Conservation (phyloP, 2,888 invertebrate genomes). For the Helobdella robusta region DNA sequence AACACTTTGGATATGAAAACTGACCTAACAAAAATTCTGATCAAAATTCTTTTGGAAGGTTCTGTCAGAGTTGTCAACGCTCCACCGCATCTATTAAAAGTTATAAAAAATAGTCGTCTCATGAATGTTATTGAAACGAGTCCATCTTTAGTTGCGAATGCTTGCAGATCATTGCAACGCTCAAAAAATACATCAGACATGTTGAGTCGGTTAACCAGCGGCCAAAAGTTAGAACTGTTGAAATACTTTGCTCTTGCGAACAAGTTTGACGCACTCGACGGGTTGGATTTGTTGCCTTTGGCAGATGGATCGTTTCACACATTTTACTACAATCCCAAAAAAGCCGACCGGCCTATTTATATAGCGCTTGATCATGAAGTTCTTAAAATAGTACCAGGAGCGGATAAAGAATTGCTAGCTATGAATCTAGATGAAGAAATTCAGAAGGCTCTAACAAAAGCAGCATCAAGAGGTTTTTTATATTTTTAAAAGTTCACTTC, state of each 20-base stretch:
- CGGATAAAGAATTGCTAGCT: constrained; percentile 32
- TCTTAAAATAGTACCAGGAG: constrained; percentile 29
- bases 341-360: constrained; percentile 31
- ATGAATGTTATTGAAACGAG: constrained; percentile 28
- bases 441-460: constrained; percentile 22
- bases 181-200: constrained; percentile 8
- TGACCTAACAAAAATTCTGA: constrained; percentile 24
- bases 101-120: constrained; percentile 31
- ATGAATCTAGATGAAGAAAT: constrained; percentile 32
- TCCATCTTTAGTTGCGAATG: constrained; percentile 29
- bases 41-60: constrained; percentile 19
- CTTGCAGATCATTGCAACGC: constrained; percentile 29
- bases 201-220: constrained; percentile 12
- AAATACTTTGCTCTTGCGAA: constrained; percentile 24
- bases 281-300: constrained; percentile 37
- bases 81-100: constrained; percentile 32
- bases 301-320: constrained; percentile 33
- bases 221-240: constrained; percentile 32
- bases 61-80: constrained; percentile 29
- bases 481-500: not conserved
- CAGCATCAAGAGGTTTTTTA: constrained; percentile 28
- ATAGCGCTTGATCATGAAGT: constrained; percentile 19
- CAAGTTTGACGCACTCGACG: constrained; percentile 33
- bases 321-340: constrained; percentile 31
- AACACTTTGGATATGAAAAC: constrained; percentile 29